Base-by-base conservation (phyloP, 2,113 vertebrate species). In the Cariama cristata region DNA sequence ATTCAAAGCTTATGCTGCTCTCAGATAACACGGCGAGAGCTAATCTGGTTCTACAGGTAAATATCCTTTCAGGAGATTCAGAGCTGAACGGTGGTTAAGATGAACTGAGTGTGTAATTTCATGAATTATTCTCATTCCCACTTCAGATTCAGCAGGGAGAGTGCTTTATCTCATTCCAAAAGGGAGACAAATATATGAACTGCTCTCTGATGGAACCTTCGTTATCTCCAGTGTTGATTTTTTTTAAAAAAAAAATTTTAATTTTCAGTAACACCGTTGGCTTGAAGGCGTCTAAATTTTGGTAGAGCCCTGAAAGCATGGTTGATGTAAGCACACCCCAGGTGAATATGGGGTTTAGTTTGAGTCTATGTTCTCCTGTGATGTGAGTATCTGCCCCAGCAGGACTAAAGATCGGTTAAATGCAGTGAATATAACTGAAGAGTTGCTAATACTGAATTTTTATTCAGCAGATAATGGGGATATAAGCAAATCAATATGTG, bases 31-130 rank as follows among this genome's bases (percentile, higher is more conserved):
- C 88, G 90, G 90, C 28, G 18, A 55, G 92, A 79, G 92, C 90
- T 91, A 90, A 93, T 88, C 92, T 87, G 50, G 58, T 49, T 74
- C 87, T 74, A 33, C 89, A 95, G 94, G 95, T 95, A 93, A 91
- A 91, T 86, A 77, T 50, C 42, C 59, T 77, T 86, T 56, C 68
- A 58, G 80, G 73, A 88, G 86, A 33, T 42, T 67, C 63, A 11
- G 87, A 86, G 77, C 83, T 72, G 58, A 90, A 23, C 62, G 13
- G 32, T 92, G 76, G 88, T 86, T 74, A 73, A 89, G 87, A 91
- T 60, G 92, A 94, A 86, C 69, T 4, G 19, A 85, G 79, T 32
- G 12, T 91, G 81, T 91, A 80, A 89, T 94, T 89, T 80, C 76
- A 59, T 77, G 92, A 86, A 73, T 96, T 93, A 91, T 52, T 92